phyloP scores from a whole-genome alignment of 1,140 invertebrate species.

The Archivesica marissinica region DNA sequence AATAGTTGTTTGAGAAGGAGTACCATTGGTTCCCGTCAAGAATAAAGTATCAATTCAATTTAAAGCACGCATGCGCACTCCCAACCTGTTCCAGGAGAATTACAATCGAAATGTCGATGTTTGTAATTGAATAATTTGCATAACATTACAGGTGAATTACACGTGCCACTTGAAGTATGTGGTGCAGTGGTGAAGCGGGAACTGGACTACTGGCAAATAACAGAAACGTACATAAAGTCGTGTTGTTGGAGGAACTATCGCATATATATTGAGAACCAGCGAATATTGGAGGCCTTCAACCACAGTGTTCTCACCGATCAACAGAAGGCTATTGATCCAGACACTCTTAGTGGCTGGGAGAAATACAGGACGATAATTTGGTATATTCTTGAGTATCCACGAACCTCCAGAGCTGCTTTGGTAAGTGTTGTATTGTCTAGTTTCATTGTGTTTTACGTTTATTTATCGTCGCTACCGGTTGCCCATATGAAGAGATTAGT shows the following conservation, averaged over 20 bases:
- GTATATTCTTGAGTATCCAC: slow-evolving; percentile 80
- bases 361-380: slow-evolving; percentile 76
- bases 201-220: slow-evolving; percentile 84
- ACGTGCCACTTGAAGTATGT: slow-evolving; percentile 84
- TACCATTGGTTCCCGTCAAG: no score
- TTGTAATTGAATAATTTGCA: not conserved
- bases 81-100: not conserved
- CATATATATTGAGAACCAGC: slow-evolving; percentile 80
- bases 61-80: slow-evolving; percentile 3
- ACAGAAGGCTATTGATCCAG: slow-evolving; percentile 70
- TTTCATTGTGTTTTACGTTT: no score
- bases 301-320: slow-evolving; percentile 75
- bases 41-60: no score
- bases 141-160: slow-evolving; percentile 81
- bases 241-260: slow-evolving; percentile 82
- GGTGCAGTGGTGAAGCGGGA: slow-evolving; percentile 84
- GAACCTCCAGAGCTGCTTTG: slow-evolving; percentile 78
- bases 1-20: no score
- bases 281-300: slow-evolving; percentile 79
- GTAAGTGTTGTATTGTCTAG: no score
- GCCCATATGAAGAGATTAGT: no score
- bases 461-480: no score
- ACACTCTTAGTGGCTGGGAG: slow-evolving; percentile 74
- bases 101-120: not conserved
- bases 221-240: slow-evolving; percentile 79